Base-by-base conservation (phyloP, 2,797 vertebrate species). In the Octomys mimax region DNA sequence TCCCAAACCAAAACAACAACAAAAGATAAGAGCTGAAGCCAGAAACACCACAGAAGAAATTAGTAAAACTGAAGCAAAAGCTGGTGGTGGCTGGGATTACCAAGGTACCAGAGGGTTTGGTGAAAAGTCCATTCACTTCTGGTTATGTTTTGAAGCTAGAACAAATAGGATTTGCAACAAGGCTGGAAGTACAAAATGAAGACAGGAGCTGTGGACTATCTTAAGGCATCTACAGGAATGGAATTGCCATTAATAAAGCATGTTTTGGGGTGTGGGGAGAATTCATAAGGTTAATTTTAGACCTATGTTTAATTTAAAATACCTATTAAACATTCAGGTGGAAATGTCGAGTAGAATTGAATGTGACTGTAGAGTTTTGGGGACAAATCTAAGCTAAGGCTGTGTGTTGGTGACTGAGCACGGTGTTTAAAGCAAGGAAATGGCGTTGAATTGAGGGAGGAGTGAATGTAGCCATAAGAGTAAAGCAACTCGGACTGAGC, bases 261-360 rank as follows among this genome's bases (percentile, higher is more conserved):
- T 92, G n/a, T 49, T 90, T 70, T 9, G 24, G 13, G 28, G 49
- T 39, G 10, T 19, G 73, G 66, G 31, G 36, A 42, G 66, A 87
- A 73, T 95, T 82, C 39, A 62, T 88, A 49, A 92, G 89, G 68
- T 96, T 79, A 79, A 79, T 96, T 97, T 96, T 95, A 95, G 94
- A 79, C 42, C 18, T 93, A 88, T 88, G 91, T 86, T 95, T 96
- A 96, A 96, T 97, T 95, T 97, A 91, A 97, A 97, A 92, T 92
- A 57, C 68, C 61, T 94, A 89, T 94, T 96, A 92, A 94, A 95
- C 73, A 92, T 96, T 95, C 96, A 95, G 95, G 92, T 94, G 46
- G 91, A 92, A 85, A 95, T 86, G 89, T 95, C 95, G 82, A 84
- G 86, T 66, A 92, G 82, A 94, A 86, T 84, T 95, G 83, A 79